Base-by-base conservation (phyloP, 2,888 invertebrate species). In the Electrophaes corylata region DNA sequence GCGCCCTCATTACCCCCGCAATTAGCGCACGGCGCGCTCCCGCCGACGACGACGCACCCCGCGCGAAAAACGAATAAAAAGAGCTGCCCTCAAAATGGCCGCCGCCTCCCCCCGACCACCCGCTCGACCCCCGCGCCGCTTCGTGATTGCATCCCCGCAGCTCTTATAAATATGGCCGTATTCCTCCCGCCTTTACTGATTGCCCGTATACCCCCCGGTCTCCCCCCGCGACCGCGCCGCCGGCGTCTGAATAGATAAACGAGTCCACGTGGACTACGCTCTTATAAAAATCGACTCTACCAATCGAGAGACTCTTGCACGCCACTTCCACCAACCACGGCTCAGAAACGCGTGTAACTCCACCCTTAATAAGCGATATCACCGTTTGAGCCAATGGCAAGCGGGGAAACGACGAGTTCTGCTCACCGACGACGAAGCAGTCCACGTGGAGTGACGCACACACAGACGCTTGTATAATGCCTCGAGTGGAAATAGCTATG, bases 31-130 rank as follows among this genome's bases (percentile, higher is more conserved):
- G 86, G 84, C 86, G 88, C 81, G 86, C 87, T 84, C 87, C 87
- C 86, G 86, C 82, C 81, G 79, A 78, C 88, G 86, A 81, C 88
- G 86, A 88, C 91, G 89, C 89, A 88, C 89, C 91, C 90, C 88
- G 89, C 90, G 89, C 91, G 88, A 89, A 90, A 92, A 91, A 91
- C 92, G 91, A 92, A 93, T 90, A 91, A 92, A 92, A 92, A 93
- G 94, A 93, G 93, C 93, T 93, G 93, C 94, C 94, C 94, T 94
- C 94, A 94, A 94, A 94, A 94, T 94, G 94, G 94, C 94, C 93
- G 94, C 94, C 94, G 93, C 88, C 88, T 84, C 86, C 84, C 86
- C 86, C 88, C 86, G 84, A 78, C 72, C 76, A 83, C 73, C 86
- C 86, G 83, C 79, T 79, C 84, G 78, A 77, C 82, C 88, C 91